phyloP scores from a whole-genome alignment of 1,140 invertebrate genomes.

The Drosophila arizonae region DNA sequence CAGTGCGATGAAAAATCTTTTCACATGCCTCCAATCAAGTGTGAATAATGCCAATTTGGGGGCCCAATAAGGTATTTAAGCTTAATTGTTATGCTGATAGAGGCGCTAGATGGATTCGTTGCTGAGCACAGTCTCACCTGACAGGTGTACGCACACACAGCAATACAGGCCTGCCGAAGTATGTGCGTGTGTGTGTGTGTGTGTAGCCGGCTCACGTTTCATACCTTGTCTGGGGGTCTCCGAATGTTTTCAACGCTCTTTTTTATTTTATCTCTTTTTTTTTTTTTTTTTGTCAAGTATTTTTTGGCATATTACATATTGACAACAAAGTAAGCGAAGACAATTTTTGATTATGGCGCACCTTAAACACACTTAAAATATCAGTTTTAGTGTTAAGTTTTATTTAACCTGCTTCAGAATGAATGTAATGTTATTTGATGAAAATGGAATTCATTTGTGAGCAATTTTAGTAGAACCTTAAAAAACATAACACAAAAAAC shows the following conservation, averaged over 20 bases:
- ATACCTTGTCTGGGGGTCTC: constrained; percentile 46
- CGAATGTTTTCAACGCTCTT: constrained; percentile 42
- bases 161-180: neutral
- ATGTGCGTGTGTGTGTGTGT: constrained; percentile 29
- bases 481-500: no score
- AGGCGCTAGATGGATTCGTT: constrained; percentile 78
- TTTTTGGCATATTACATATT: constrained; percentile 54
- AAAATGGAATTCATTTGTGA: no score
- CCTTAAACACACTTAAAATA: constrained; percentile 33
- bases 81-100: constrained; percentile 81
- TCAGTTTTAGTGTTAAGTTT: no score
- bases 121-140: constrained; percentile 59
- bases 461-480: no score
- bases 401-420: no score
- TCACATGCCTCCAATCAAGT: constrained; percentile 77
- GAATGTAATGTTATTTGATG: no score
- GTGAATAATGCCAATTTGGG: constrained; percentile 78
- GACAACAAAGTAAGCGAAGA: constrained; percentile 24
- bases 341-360: constrained; percentile 10
- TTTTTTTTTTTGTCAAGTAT: constrained; percentile 44
- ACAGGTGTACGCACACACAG: constrained; percentile 67
- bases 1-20: constrained; percentile 34
- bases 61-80: constrained; percentile 65
- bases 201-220: constrained; percentile 72
- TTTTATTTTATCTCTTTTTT: neutral